Evolutionary conservation across 2,113 vertebrate genomes (phyloP).

Genomic region (Rhinopomastus cyanomelas): DNA sequence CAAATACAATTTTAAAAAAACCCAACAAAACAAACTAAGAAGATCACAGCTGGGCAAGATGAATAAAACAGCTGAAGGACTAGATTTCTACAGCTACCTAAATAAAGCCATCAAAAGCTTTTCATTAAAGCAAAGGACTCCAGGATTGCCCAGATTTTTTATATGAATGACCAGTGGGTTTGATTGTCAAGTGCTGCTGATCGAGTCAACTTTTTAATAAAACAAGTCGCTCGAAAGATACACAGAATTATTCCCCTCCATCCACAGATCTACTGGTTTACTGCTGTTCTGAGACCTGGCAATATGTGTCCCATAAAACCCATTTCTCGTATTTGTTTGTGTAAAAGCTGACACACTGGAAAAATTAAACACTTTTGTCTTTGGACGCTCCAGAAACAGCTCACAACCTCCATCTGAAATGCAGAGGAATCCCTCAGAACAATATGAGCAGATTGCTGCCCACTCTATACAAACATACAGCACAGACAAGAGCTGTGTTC

Average conservation of each 20-base stretch:
- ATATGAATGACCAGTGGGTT: background rate
- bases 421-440: background rate
- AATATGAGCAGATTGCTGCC: background rate
- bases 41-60: background rate
- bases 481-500: background rate
- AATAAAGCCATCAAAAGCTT: conserved; percentile 20
- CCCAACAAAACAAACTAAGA: background rate
- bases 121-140: background rate
- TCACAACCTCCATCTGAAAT: background rate
- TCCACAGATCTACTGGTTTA: background rate
- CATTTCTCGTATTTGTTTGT: background rate
- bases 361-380: background rate
- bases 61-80: conserved; percentile 11
- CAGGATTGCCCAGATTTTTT: background rate
- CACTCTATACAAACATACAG: background rate
- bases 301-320: background rate
- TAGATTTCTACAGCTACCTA: background rate
- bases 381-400: background rate
- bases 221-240: conserved; percentile 16
- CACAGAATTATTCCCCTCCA: background rate
- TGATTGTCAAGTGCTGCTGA: background rate
- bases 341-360: background rate
- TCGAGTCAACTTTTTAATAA: background rate
- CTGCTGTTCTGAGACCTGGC: background rate
- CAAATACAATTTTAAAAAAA: background rate